Evolutionary conservation across 1,140 invertebrate genomes (phyloP), one percentile per base, ranked within the genome.

Genomic region (Zaprionus camerounensis): DNA sequence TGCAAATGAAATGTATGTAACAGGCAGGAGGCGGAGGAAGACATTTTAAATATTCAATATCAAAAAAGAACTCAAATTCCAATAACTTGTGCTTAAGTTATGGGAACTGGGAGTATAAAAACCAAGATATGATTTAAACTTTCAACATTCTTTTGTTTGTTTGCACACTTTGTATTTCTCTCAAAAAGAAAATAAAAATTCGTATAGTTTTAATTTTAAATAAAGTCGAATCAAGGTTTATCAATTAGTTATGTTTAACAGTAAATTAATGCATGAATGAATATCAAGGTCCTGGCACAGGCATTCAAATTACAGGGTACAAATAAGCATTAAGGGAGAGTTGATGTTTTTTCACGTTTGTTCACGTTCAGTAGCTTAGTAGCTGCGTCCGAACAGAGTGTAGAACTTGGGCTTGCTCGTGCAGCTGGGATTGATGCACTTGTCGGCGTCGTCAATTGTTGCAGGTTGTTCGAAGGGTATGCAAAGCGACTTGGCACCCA

Each of bases 401-500:
- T 97, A 99, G 93, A 94, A 97, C 88, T 97, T 95, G 3, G 98
- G 96, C 83, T 96, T 96, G 34, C 95, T 95, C 22, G 92, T 94
- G 93, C 99, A 99, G 58, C 93, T 93, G n/a, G 98, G 97, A 93
- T 98, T 95, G 73, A 99, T 97, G 93, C 99, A 99, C 80, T 96
- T 96, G 56, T 97, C 94, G 15, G 91, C 91, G 15, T 93, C 73
- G 53, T 94, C 93, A 41, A 97, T 94, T 13, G 91, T 65, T 6
- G 94, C 93, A 2, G 96, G 95, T 91, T 99, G 99, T 26, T 98
- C 94, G 91, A 99, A 97, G 12, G 99, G 99, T 87, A 99, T 98
- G 93, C 99, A 99, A 0, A 99, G 94, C 24, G 97, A 96, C 93
- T 99, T 99, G 5, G 99, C 99, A 38, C 99, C 99, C 99, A 99